phyloP scores from a whole-genome alignment of 2,797 vertebrate genomes.

The Coccyzus lansbergi region DNA sequence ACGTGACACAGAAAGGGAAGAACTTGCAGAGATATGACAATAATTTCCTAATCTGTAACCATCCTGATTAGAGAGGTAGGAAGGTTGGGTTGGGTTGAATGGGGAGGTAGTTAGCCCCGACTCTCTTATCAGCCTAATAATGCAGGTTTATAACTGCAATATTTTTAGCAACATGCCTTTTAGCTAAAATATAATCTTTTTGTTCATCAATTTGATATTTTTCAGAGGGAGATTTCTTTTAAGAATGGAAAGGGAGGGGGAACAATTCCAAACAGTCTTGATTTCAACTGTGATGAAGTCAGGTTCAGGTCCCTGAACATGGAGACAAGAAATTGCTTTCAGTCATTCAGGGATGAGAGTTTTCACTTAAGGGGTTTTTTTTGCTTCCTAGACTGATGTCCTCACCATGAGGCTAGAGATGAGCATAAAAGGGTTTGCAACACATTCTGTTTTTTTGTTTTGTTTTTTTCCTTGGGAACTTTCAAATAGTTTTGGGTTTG shows the following conservation, averaged over 20 bases:
- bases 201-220: not conserved
- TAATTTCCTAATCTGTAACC: not conserved
- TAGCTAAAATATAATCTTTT: not conserved
- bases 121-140: not conserved
- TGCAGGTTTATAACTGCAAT: not conserved
- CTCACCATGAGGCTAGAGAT: not conserved
- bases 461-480: conserved; percentile 3
- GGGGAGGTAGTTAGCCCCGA: not conserved
- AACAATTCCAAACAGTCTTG: not conserved
- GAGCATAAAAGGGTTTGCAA: conserved; percentile 14
- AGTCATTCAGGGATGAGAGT: not conserved
- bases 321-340: not conserved
- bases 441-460: conserved; percentile 23
- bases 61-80: not conserved
- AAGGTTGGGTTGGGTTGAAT: not conserved
- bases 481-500: conserved; percentile 26
- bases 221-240: not conserved
- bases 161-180: not conserved
- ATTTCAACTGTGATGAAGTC: not conserved
- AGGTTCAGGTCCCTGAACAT: not conserved
- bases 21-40: not conserved
- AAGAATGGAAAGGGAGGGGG: not conserved
- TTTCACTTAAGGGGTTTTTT: not conserved
- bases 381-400: not conserved
- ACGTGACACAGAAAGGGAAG: not conserved